These are phyloP conservation scores for Chrysopilus asiliformis DNA, from an alignment of 2,888 invertebrate genomes.

Conservation along the genomic window DNA sequence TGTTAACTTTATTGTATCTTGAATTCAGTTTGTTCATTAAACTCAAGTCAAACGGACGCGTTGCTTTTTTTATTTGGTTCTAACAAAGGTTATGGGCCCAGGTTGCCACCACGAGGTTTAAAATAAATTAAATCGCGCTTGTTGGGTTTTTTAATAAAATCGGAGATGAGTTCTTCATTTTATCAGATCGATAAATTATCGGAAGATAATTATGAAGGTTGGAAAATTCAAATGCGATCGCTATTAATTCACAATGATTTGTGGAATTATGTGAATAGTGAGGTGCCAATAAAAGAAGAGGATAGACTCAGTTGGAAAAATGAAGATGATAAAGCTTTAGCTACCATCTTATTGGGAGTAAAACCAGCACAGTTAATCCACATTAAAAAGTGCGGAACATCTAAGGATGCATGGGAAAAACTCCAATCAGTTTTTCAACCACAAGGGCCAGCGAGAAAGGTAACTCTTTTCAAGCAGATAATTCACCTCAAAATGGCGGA, in stretches of 20 bases:
- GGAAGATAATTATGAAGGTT: conserved; percentile 7
- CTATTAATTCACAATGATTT: conserved; percentile 5
- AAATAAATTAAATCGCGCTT: neutral
- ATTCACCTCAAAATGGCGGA: conserved; percentile 8
- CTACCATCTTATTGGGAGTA: conserved; percentile 6
- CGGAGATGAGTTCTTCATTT: conserved; percentile 2
- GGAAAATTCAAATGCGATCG: conserved; percentile 7
- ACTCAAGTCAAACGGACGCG: too few species aligned
- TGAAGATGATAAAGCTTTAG: conserved; percentile 6
- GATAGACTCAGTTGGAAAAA: conserved; percentile 4
- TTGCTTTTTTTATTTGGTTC: neutral
- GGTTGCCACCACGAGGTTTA: too few species aligned
- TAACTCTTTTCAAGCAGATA: conserved; percentile 8
- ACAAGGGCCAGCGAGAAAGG: conserved; percentile 6
- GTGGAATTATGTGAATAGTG: conserved; percentile 6
- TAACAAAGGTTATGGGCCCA: conserved; percentile 8
- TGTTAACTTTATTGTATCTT: too few species aligned
- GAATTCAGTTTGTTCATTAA: too few species aligned
- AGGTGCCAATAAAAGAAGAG: conserved; percentile 3
- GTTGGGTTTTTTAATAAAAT: neutral
- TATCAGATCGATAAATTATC: conserved; percentile 7
- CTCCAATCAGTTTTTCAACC: conserved; percentile 6
- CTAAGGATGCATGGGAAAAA: conserved; percentile 6
- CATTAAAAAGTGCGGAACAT: conserved; percentile 5
- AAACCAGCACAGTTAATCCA: conserved; percentile 6